Percentiles rank a stretch among this genome's conserved stretches.
Conservation (phyloP, 2,113 vertebrate genomes). For the Phrynosoma blainvillii region DNA sequence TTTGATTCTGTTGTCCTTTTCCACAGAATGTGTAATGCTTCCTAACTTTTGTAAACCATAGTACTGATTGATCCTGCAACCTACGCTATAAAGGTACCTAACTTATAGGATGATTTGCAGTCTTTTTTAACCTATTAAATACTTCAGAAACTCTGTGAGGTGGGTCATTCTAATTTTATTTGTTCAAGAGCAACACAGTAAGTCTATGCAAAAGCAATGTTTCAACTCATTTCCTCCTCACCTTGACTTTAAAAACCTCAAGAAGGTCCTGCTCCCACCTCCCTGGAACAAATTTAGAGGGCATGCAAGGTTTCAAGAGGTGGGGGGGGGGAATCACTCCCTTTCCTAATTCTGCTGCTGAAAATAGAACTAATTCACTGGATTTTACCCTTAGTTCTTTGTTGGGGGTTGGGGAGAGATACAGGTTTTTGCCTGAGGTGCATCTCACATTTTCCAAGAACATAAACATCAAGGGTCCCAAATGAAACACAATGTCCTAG, state of each 20-base stretch:
- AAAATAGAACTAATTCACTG: no score
- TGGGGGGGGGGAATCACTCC: no score
- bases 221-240: no score
- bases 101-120: not conserved
- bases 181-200: not conserved
- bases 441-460: not conserved
- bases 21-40: not conserved
- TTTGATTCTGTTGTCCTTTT: not conserved
- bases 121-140: not conserved
- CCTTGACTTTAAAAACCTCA: no score
- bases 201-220: accelerated
- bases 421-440: not conserved
- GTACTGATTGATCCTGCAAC: not conserved
- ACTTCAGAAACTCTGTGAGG: not conserved
- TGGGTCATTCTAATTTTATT: not conserved
- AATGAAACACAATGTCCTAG: not conserved
- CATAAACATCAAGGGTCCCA: not conserved
- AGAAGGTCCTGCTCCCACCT: no score
- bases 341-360: not conserved
- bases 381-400: no score
- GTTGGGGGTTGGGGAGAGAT: not conserved
- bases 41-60: not conserved
- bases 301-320: no score
- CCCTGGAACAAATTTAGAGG: no score
- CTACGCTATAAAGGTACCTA: not conserved